These are phyloP conservation scores for Hyles euphorbiae DNA, from an alignment of 1,140 invertebrate species.

Conservation along the genomic window DNA sequence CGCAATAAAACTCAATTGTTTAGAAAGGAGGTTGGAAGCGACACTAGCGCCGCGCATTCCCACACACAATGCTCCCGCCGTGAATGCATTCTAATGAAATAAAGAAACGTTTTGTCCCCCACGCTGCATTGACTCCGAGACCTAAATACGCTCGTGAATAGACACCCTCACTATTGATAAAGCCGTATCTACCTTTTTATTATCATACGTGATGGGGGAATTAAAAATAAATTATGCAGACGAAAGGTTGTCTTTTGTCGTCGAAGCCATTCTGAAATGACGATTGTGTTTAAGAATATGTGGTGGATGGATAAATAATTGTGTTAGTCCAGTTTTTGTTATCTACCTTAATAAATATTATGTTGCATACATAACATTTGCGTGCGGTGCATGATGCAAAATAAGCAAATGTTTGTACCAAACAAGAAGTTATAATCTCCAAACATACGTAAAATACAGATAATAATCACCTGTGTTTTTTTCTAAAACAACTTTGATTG, in stretches of 20 bases:
- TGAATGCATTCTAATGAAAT: constrained; percentile 47
- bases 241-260: background rate
- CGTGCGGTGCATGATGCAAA: too few species aligned
- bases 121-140: constrained; percentile 27
- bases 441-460: too few species aligned
- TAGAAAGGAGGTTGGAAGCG: constrained; percentile 22
- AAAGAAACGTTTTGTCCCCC: constrained; percentile 43
- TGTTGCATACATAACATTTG: too few species aligned
- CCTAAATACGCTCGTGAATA: constrained; percentile 35
- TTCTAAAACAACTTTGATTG: too few species aligned
- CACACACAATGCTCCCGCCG: constrained; percentile 18
- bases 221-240: constrained; percentile 1
- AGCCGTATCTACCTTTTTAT: background rate
- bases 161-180: constrained; percentile 8
- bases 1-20: constrained; percentile 28
- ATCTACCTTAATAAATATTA: too few species aligned
- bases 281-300: too few species aligned
- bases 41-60: background rate
- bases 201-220: background rate
- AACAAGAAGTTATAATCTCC: too few species aligned
- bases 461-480: too few species aligned
- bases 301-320: too few species aligned
- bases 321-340: too few species aligned
- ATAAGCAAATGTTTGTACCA: too few species aligned
- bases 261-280: too few species aligned